Evolutionary conservation across 2,113 vertebrate species (phyloP), one percentile per base, ranked within the genome.

Genomic region (Prionailurus viverrinus): DNA sequence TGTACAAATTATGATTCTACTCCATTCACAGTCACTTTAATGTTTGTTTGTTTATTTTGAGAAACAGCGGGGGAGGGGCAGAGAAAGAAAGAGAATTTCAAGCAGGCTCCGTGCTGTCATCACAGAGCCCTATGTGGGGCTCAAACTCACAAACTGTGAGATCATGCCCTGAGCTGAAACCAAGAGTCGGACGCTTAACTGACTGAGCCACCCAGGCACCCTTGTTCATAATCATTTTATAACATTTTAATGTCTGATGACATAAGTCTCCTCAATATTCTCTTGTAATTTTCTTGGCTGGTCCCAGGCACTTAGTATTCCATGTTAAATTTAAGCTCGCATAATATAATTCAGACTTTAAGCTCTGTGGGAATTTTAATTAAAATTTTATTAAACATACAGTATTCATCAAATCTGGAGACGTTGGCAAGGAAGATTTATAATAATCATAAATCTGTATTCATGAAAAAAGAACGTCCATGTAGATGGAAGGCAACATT

Each of bases 271-370:
- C 79, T 89, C 31, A n/a, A 0, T 41, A 71, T 61, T 73, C 33
- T 93, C 94, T 76, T 66, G 0, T 74, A 71, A 41, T 87, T 92
- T 91, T 68, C 68, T 87, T 83, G 18, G 8, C 27, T 53, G 55
- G 25, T 80, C 23, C 94, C 71, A 41, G 13, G 19, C 19, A 81
- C 39, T 83, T 61, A 48, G 31, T 87, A 95, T 69, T 78, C 76
- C 25, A 55, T 65, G 7, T 86, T 96, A 79, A 95, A 91, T 53
- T 66, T 88, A 80, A 87, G 21, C 21, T 89, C 21, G 39, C n/a
- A 21, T 83, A 96, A 58, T 91, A 58, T 73, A 94, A 94, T 79
- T 79, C 7, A 61, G 81, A 74, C 41, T 94, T 98, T 55, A 89
- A 95, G 68, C 15, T 39, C 29, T 69, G 2, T 69, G 86, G 19